These are phyloP conservation scores for Cossypha polioptera DNA, from an alignment of 2,797 vertebrate genomes.

Conservation along the genomic window DNA sequence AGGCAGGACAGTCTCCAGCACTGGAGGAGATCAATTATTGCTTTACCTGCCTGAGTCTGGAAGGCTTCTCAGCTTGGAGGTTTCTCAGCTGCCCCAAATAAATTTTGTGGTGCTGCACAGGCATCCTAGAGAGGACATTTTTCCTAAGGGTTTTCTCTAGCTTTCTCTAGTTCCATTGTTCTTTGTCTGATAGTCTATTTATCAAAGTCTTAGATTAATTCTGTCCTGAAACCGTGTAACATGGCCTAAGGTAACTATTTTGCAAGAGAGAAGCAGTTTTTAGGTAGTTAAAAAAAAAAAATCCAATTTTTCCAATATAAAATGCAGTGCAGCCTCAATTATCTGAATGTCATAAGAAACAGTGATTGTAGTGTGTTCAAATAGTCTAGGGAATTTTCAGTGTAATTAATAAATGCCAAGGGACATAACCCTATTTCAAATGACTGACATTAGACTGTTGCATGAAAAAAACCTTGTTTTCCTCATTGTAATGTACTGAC, in stretches of 20 bases:
- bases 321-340: neutral
- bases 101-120: neutral
- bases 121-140: neutral
- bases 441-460: neutral
- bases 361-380: neutral
- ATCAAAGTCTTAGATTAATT: neutral
- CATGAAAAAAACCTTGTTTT: neutral
- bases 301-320: neutral
- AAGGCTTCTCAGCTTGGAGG: neutral
- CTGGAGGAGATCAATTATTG: neutral
- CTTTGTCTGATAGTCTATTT: neutral
- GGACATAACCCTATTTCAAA: conserved; percentile 19
- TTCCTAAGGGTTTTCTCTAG: neutral
- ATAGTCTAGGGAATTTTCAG: neutral
- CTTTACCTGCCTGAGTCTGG: neutral
- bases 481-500: neutral
- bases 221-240: neutral
- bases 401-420: conserved; percentile 47
- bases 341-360: neutral
- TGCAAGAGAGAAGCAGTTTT: neutral
- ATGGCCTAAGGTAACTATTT: neutral
- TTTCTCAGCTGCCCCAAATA: neutral
- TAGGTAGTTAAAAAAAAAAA: neutral
- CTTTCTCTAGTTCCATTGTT: neutral
- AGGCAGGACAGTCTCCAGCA: neutral